Evolutionary conservation across 2,113 vertebrate species (phyloP), one percentile per base, ranked within the genome.

Genomic region (Electrona antarctica): DNA sequence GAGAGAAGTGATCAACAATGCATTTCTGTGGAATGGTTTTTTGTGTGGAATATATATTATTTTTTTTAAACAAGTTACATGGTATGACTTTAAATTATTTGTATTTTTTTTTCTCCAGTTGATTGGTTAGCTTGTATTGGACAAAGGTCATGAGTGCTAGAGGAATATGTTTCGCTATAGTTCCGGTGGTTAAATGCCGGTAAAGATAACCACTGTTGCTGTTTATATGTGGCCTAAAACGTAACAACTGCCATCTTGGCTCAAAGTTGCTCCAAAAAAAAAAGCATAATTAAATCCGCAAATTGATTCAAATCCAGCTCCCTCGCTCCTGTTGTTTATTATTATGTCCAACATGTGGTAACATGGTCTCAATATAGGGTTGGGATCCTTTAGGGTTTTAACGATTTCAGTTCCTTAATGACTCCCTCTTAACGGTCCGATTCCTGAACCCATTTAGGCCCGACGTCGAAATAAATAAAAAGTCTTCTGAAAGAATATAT

Each of bases 201-300:
- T 66, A 54, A 67, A 62, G 4, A 21, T 14, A 70, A 76, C 72
- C 67, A 80, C 77, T 87, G 81, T 41, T 41, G 33, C 5, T 81
- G 55, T 79, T 70, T 21, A 51, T 77, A 15, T 67, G 73, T 66
- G 77, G 68, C 65, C 68, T 9, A 6, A 21, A 82, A 60, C 66
- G 70, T 56, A 70, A n/a, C n/a, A n/a, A 64, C 70, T 46, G 8
- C 51, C 14, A 50, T 14, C 56, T 62, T 61, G 49, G 21, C 57
- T 50, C 2, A 63, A 62, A 48, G 15, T 63, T 12, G 59, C 0
- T 46, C 54, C 2, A 41, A 41, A 41, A 41, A 6, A 41, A 41
- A 41, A 41, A 28, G 47, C 71, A 78, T 13, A 74, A 5, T 21
- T 65, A 71, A 71, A 58, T 76, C 50, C 10, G 21, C 15, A 50